Evolutionary conservation across 37 sponge, comb jelly and placozoan species (phyloP), one percentile per base, ranked within the genome.

Genomic region (Aplysina aerophoba): DNA sequence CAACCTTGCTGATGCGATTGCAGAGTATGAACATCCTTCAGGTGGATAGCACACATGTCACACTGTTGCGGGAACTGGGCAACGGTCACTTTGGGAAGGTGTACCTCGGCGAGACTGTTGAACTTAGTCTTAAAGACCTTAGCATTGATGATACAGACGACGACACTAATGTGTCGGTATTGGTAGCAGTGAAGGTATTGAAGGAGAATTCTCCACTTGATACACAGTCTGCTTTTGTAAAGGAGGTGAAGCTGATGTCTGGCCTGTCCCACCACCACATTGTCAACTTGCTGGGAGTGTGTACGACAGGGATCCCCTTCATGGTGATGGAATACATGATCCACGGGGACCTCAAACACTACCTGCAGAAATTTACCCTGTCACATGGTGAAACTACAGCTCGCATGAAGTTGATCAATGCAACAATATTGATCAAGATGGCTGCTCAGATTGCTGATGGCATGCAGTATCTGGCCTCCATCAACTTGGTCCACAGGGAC

Each of bases 171-270:
- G 39, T 85, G 20, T 79, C 88, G n/a, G 50, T 88, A 34, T 73
- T 93, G 20, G 95, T 95, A 72, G 95, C 95, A 25, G 84, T 95
- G 13, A 95, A 95, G 75, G 80, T 86, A 79, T 82, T 95, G 63
- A 95, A 83, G 65, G 36, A 73, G 24, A 77, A 89, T 68, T 86
- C 91, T 25, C 81, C 80, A 34, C 15, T 36, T 31, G 34, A 68
- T 2, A 58, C 92, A 25, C 77, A 79, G 39, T 81, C 80, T 27
- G 84, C 82, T 15, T 95, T 95, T 79, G 81, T 89, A 21, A 78
- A 92, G 44, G 93, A 95, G 74, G 80, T 95, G 19, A 87, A 87
- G 81, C 92, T 89, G 72, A 92, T 95, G 88, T 73, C 92, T 14
- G 75, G 86, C 3, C 87, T 95, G 68, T 79, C 84, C 39, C 92